Percentiles rank a stretch among this genome's conserved stretches.
These are phyloP conservation scores for Campylorhamphus procurvoides DNA, from an alignment of 2,113 vertebrate species.

Conservation along the genomic window DNA sequence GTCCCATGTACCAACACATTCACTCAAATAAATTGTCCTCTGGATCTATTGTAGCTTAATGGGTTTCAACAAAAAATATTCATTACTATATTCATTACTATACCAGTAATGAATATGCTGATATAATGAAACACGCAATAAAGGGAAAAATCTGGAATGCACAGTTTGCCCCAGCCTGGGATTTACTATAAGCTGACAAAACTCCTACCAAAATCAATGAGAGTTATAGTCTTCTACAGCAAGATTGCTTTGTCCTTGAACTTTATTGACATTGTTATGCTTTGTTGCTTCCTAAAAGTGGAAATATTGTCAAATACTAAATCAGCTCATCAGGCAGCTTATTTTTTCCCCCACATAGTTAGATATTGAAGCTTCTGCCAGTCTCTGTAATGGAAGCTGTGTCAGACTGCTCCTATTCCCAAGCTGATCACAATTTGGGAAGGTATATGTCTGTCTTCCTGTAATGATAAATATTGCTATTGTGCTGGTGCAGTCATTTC, in stretches of 20 bases:
- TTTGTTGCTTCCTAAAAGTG: not conserved
- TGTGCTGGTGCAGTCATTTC: not conserved
- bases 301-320: not conserved
- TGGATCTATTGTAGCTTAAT: not conserved
- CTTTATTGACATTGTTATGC: not conserved
- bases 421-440: not conserved
- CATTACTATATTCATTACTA: too few relatives aligned
- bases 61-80: not conserved
- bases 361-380: not conserved
- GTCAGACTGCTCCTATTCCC: not conserved
- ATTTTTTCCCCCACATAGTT: fast-evolving
- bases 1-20: fast-evolving
- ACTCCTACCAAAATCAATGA: not conserved
- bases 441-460: not conserved
- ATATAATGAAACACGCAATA: not conserved
- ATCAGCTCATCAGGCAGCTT: not conserved
- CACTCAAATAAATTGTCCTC: not conserved
- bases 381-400: not conserved
- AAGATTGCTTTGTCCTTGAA: not conserved
- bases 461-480: not conserved
- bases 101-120: not conserved
- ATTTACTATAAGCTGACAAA: not conserved
- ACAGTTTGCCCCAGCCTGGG: not conserved
- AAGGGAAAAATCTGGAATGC: not conserved
- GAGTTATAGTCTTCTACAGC: not conserved